phyloP scores from a whole-genome alignment of 2,113 vertebrate genomes.

The Zosterops pallidus region DNA sequence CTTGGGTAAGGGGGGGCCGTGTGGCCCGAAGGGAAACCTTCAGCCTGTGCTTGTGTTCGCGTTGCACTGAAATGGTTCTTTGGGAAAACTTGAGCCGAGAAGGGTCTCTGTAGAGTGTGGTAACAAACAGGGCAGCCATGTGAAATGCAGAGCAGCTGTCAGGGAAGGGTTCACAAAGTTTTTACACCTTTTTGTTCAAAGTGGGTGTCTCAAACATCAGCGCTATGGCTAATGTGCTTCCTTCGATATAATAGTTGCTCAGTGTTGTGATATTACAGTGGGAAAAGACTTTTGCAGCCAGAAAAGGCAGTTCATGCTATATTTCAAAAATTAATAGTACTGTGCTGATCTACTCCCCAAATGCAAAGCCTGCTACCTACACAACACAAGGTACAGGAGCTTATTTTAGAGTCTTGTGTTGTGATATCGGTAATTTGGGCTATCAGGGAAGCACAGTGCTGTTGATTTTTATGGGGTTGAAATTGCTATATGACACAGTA shows the following conservation, averaged over 20 bases:
- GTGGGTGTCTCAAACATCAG: background rate
- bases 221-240: background rate
- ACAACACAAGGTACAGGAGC: background rate
- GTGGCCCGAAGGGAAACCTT: background rate
- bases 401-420: background rate
- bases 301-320: background rate
- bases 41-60: background rate
- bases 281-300: background rate
- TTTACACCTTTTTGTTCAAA: background rate
- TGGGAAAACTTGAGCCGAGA: background rate
- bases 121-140: accelerated
- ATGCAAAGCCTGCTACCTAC: background rate
- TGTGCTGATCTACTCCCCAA: background rate
- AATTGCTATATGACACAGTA: conserved; percentile 13
- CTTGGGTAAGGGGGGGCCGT: conserved; percentile 88
- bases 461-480: conserved; percentile 39
- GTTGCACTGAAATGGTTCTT: background rate
- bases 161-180: background rate
- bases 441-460: background rate
- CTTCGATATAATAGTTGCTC: background rate
- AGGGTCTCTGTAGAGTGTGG: background rate
- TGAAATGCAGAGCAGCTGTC: background rate
- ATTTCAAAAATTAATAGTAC: background rate
- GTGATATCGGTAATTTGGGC: background rate
- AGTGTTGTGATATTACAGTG: background rate